Evolutionary conservation across 1,140 invertebrate species (phyloP), one percentile per base, ranked within the genome.

Genomic region (Aleiodes sp.): DNA sequence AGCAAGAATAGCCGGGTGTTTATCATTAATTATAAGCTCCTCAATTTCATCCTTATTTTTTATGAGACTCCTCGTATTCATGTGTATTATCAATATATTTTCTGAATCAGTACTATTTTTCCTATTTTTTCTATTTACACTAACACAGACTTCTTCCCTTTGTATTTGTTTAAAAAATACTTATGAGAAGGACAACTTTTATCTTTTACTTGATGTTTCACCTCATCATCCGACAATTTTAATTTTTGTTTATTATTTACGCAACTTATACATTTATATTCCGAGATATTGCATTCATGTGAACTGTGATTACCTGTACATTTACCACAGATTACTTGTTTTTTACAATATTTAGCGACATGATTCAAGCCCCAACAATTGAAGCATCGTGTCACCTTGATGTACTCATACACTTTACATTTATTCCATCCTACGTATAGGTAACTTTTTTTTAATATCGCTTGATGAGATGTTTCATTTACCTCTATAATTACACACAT

Each of bases 321-420:
- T 33, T 39, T 65, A 4, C 64, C 64, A 52, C 64, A 65, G 4
- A 35, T 10, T 41, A 19, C 21, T 9, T 41, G 8, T 29, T 65
- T 65, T 19, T 65, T 65, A 33, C 64, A 46, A 28, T 65, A 19
- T 52, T 33, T 65, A 8, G 64, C 64, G 14, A 52, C 14, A 21
- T 65, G 64, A 33, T 65, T 26, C 2, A 29, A 52, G 0, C 64
- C 64, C 64, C 64, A 65, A 19, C 64, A 65, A 28, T 65, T 65
- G 64, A 39, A 65, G 29, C 1, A 65, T 43, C 41, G 64, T 7
- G 24, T 52, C 14, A 65, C 16, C 16, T 16, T 46, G 1, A 65
- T 39, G 12, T 52, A 65, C 6, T 46, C 41, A 16, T 8, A 8
- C 2, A 28, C 64, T 65, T 19, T 26, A 33, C 64, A 65, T n/a